Conservation (phyloP, 2,113 vertebrate genomes). For the Neolamprologus variostigma region DNA sequence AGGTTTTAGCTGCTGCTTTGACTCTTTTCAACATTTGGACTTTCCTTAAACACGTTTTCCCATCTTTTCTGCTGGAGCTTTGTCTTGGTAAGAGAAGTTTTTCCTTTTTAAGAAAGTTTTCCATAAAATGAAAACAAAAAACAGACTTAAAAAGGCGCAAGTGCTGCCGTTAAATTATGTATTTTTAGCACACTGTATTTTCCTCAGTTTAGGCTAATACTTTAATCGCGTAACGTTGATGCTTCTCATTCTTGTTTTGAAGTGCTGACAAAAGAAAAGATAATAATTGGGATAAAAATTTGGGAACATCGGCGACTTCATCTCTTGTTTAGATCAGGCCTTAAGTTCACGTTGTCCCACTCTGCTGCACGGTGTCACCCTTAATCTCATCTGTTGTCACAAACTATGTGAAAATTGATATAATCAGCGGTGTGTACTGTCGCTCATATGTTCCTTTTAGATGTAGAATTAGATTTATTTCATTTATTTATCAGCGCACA, state of each 20-base stretch:
- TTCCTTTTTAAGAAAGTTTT: background rate
- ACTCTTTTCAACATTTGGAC: constrained; percentile 43
- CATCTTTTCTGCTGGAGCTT: constrained; percentile 37
- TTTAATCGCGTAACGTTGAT: background rate
- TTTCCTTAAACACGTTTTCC: constrained; percentile 18
- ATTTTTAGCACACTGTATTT: background rate
- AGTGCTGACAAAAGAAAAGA: background rate
- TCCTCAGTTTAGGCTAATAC: background rate
- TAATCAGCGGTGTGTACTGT: constrained; percentile 24
- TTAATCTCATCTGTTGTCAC: constrained; percentile 24
- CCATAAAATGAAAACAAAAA: background rate
- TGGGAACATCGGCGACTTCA: background rate
- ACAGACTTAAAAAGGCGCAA: background rate
- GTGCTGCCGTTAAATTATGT: background rate
- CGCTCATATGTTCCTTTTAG: background rate
- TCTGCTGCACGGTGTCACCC: constrained; percentile 1
- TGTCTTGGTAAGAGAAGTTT: constrained; percentile 29
- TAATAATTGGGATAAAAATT: constrained; percentile 21
- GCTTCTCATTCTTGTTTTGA: background rate
- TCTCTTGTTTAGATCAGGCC: constrained; percentile 37
- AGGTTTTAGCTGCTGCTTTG: constrained; percentile 34
- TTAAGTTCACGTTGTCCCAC: constrained; percentile 7
- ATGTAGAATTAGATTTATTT: constrained; percentile 32
- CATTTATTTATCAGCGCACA: constrained; percentile 14
- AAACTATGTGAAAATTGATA: constrained; percentile 14